These are phyloP conservation scores for Indri indri DNA, from an alignment of 2,113 vertebrate species.

Conservation along the genomic window DNA sequence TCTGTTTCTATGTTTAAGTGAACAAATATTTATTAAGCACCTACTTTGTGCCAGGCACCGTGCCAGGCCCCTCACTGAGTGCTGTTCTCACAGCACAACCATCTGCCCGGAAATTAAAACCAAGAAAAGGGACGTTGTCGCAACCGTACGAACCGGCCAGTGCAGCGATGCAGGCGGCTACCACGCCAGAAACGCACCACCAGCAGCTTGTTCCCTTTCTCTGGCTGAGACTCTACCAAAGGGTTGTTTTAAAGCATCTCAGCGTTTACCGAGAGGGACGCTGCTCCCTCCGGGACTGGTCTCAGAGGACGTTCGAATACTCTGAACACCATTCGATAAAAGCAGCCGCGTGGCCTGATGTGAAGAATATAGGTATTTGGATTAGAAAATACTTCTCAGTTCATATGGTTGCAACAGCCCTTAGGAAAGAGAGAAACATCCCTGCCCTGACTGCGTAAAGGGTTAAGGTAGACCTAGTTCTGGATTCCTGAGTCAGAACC, in stretches of 20 bases:
- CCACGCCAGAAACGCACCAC: fast-evolving
- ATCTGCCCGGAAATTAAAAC: not conserved
- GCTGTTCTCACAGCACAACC: not conserved
- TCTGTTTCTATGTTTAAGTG: not conserved
- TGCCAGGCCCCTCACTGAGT: slow-evolving; percentile 14
- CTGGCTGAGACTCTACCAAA: slow-evolving; percentile 1
- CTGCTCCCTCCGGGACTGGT: not conserved
- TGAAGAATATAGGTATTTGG: slow-evolving; percentile 46
- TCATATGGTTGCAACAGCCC: slow-evolving; percentile 87
- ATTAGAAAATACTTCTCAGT: slow-evolving; percentile 75
- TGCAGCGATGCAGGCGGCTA: not conserved
- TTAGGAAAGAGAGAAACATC: slow-evolving; percentile 85
- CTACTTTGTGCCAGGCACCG: slow-evolving; percentile 53
- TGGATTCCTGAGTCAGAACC: slow-evolving; percentile 87
- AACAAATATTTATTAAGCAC: slow-evolving; percentile 76
- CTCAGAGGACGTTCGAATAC: not conserved
- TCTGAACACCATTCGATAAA: slow-evolving; percentile 25
- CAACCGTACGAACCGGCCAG: not conserved
- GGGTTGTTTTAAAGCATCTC: slow-evolving; percentile 44
- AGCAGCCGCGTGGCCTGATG: slow-evolving; percentile 58
- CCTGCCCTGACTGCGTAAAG: slow-evolving; percentile 81
- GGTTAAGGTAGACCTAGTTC: slow-evolving; percentile 81
- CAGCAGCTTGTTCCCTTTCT: not conserved
- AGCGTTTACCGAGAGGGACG: not conserved
- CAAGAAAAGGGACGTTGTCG: not conserved